Conservation (phyloP, 2,888 invertebrate species). For the Volucella inflata region DNA sequence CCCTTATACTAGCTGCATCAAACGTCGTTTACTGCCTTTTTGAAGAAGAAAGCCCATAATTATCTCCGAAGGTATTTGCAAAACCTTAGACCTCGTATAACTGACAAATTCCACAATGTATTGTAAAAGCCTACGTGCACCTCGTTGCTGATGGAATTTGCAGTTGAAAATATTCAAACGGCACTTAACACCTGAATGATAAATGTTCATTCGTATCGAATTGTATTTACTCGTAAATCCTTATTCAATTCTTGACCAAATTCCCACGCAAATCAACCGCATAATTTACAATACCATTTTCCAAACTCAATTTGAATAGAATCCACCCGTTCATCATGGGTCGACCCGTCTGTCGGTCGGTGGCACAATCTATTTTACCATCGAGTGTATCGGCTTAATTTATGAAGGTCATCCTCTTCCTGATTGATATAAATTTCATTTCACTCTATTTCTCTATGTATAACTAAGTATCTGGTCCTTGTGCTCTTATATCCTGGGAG, state of each 20-base stretch:
- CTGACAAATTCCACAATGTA: too few relatives aligned
- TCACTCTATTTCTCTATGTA: slow-evolving; percentile 66
- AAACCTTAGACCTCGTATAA: too few relatives aligned
- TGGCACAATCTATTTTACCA: slow-evolving; percentile 3
- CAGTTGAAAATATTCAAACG: too few relatives aligned
- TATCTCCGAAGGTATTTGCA: too few relatives aligned
- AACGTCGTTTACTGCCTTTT: too few relatives aligned
- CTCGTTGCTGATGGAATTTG: too few relatives aligned
- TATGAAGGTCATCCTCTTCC: slow-evolving; percentile 70
- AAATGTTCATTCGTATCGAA: neutral
- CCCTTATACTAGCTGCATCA: too few relatives aligned
- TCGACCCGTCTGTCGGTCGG: too few relatives aligned
- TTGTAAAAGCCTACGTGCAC: too few relatives aligned
- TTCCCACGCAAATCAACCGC: slow-evolving; percentile 52
- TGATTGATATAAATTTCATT: slow-evolving; percentile 73
- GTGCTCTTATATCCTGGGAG: neutral
- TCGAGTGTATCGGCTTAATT: slow-evolving; percentile 56
- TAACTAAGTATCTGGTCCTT: neutral
- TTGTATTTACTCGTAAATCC: neutral
- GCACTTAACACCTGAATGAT: neutral
- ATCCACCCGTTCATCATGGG: neutral
- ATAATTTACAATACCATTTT: slow-evolving; percentile 65
- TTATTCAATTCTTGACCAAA: neutral
- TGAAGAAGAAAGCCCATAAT: too few relatives aligned
- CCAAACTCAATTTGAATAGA: slow-evolving; percentile 48